These are phyloP conservation scores for Oligia fasciuncula DNA, from an alignment of 2,888 invertebrate species.

Conservation along the genomic window DNA sequence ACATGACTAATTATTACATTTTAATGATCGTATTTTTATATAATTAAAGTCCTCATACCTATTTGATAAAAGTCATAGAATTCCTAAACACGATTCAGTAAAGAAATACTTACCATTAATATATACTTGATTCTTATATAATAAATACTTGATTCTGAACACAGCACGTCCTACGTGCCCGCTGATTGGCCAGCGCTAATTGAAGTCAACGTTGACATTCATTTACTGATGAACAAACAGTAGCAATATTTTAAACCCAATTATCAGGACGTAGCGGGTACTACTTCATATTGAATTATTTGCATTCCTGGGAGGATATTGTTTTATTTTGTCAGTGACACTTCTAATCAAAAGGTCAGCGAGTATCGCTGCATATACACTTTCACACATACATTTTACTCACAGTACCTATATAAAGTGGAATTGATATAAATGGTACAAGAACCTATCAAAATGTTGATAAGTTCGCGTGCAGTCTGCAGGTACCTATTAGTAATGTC, in stretches of 20 bases:
- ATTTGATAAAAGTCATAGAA: background rate
- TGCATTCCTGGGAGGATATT: slow-evolving; percentile 47
- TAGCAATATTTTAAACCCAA: slow-evolving; percentile 54
- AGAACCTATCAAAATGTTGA: slow-evolving; percentile 23
- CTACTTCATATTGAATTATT: slow-evolving; percentile 46
- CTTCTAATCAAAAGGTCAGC: slow-evolving; percentile 71
- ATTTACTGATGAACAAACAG: slow-evolving; percentile 49
- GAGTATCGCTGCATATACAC: slow-evolving; percentile 47
- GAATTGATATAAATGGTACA: slow-evolving; percentile 28
- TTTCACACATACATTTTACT: slow-evolving; percentile 37
- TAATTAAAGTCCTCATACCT: background rate
- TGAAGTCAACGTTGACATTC: slow-evolving; percentile 67
- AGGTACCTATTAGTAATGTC: slow-evolving; percentile 62
- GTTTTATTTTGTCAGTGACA: slow-evolving; percentile 64
- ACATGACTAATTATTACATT: slow-evolving; percentile 16
- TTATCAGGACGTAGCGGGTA: slow-evolving; percentile 39
- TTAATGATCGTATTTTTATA: background rate
- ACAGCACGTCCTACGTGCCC: slow-evolving; percentile 34
- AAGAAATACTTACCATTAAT: slow-evolving; percentile 18
- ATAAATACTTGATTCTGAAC: slow-evolving; percentile 35
- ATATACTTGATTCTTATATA: too few relatives aligned
- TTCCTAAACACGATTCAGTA: slow-evolving; percentile 3
- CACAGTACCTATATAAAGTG: slow-evolving; percentile 12
- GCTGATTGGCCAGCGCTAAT: slow-evolving; percentile 65
- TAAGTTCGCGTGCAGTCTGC: slow-evolving; percentile 42